phyloP scores from a whole-genome alignment of 1,140 invertebrate genomes.

The Artemia franciscana region DNA sequence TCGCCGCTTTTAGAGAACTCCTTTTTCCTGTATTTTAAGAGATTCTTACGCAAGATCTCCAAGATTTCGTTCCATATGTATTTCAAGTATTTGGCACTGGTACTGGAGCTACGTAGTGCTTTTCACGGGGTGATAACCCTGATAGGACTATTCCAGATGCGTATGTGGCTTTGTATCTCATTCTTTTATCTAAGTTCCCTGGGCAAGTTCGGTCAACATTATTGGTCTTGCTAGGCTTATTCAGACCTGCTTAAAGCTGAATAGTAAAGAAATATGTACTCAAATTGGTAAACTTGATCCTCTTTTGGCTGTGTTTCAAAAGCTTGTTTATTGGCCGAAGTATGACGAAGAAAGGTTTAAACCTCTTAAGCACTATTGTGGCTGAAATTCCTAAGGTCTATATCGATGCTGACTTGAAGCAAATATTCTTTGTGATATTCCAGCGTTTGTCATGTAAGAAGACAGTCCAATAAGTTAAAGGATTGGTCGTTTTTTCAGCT shows the following conservation, averaged over 20 bases:
- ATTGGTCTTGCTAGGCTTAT: too few relatives aligned
- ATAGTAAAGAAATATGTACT: too few relatives aligned
- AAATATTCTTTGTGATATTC: constrained; percentile 74
- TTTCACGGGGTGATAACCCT: too few relatives aligned
- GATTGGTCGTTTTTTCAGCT: constrained; percentile 76
- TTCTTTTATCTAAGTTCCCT: constrained; percentile 55
- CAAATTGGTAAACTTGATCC: constrained; percentile 33
- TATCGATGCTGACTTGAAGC: constrained; percentile 50
- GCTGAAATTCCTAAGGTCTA: constrained; percentile 38
- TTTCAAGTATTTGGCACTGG: constrained; percentile 83
- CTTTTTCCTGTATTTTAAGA: constrained; percentile 80
- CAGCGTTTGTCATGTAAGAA: constrained; percentile 72
- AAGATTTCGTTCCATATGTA: constrained; percentile 92
- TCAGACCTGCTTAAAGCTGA: too few relatives aligned
- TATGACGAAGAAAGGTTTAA: constrained; percentile 93
- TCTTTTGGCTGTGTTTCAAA: constrained; percentile 82
- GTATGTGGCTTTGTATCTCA: constrained; percentile 71
- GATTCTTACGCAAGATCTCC: constrained; percentile 76
- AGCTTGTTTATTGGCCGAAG: constrained; percentile 76
- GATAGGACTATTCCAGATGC: constrained; percentile 35
- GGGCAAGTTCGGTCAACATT: constrained; percentile 63
- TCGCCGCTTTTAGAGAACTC: constrained; percentile 67
- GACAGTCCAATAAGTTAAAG: too few relatives aligned
- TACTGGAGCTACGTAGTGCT: constrained; percentile 50
- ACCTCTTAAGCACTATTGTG: constrained; percentile 60